Percentiles rank a stretch among this genome's conserved stretches.
Conservation (phyloP, 37 sponge, comb jelly and placozoan genomes). For the Corticium candelabrum region DNA sequence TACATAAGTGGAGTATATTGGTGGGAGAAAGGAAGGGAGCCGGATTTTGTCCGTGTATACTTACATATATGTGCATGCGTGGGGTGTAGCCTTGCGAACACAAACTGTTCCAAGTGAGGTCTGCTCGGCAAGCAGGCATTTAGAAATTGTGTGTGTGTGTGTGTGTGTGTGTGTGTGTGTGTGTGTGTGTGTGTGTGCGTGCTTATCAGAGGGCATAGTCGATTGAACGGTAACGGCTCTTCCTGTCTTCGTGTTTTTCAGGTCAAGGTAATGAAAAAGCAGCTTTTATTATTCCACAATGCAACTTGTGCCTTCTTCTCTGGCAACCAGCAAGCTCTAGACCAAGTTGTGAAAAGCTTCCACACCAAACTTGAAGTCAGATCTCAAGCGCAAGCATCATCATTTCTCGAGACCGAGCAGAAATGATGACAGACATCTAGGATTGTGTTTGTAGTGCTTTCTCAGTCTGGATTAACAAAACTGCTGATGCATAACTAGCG, state of each 20-base stretch:
- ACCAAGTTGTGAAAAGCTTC: slow-evolving; percentile 39
- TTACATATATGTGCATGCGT: too few relatives aligned
- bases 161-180: not conserved
- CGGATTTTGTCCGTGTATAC: too few relatives aligned
- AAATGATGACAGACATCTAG: too few relatives aligned
- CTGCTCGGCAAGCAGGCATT: too few relatives aligned
- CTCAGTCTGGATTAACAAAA: too few relatives aligned
- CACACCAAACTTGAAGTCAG: slow-evolving; percentile 40
- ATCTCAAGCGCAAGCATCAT: not conserved
- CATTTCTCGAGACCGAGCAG: not conserved
- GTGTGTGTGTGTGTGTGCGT: not conserved
- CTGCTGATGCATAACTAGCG: too few relatives aligned
- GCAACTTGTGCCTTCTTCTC: slow-evolving; percentile 72
- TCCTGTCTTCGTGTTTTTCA: slow-evolving; percentile 3
- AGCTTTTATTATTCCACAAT: slow-evolving; percentile 51
- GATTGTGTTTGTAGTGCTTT: too few relatives aligned
- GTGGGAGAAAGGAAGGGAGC: too few relatives aligned
- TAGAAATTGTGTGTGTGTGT: not conserved
- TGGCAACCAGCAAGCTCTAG: slow-evolving; percentile 49
- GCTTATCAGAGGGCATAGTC: not conserved
- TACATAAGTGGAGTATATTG: too few relatives aligned
- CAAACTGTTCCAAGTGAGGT: too few relatives aligned
- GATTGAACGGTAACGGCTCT: not conserved
- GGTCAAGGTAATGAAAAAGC: slow-evolving; percentile 73
- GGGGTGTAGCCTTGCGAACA: too few relatives aligned